Evolutionary conservation across 2,888 invertebrate genomes (phyloP).

Genomic region (Heliconius ethilla): DNA sequence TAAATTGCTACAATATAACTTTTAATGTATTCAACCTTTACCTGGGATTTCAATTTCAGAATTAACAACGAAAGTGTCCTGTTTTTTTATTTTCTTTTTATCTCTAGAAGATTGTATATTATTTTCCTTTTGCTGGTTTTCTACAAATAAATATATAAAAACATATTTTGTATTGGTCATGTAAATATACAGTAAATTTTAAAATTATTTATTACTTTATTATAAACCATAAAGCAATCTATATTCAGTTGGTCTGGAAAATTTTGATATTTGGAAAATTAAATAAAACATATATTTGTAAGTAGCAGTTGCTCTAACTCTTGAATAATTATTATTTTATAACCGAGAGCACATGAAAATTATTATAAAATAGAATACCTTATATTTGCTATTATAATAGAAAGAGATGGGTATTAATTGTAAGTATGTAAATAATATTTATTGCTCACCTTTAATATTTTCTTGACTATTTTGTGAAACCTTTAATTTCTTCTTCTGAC

Average conservation of each 20-base stretch:
- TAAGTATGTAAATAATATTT: not conserved
- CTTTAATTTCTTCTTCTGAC: slow-evolving; percentile 41
- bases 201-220: not conserved
- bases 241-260: too few species aligned
- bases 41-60: slow-evolving; percentile 16
- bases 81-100: slow-evolving; percentile 27
- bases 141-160: slow-evolving; percentile 10
- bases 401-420: not conserved
- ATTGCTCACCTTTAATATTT: slow-evolving; percentile 25
- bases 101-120: not conserved
- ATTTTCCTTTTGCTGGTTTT: not conserved
- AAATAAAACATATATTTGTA: too few species aligned
- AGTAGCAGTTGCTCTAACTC: too few species aligned
- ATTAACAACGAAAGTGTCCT: slow-evolving; percentile 17
- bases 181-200: not conserved
- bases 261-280: too few species aligned
- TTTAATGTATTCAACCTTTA: slow-evolving; percentile 4
- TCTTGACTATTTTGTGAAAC: slow-evolving; percentile 27
- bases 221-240: not conserved
- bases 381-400: too few species aligned
- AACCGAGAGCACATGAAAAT: too few species aligned
- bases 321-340: too few species aligned
- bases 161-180: not conserved
- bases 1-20: not conserved
- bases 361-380: too few species aligned